Conservation (phyloP, 2,113 vertebrate genomes). For the Colaptes auratus region DNA sequence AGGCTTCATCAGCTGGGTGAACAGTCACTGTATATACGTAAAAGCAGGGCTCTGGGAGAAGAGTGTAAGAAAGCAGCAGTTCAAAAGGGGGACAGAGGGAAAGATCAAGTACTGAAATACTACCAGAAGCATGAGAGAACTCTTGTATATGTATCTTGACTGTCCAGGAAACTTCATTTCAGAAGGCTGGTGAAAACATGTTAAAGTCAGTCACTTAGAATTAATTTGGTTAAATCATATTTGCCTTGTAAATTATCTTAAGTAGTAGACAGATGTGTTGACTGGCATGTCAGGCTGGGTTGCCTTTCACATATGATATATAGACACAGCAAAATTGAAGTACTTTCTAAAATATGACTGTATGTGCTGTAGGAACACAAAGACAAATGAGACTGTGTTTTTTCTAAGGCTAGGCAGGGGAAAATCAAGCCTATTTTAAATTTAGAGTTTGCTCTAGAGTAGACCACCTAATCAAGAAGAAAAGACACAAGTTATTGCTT, state of each 20-base stretch:
- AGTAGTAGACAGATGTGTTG: neutral
- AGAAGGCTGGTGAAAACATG: neutral
- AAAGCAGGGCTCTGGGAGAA: neutral
- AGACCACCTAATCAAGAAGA: conserved; percentile 63
- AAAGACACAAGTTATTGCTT: conserved; percentile 59
- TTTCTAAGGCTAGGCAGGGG: neutral
- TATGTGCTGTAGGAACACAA: neutral
- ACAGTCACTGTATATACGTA: neutral
- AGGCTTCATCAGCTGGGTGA: neutral
- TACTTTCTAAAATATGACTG: neutral
- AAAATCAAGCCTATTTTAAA: conserved; percentile 40
- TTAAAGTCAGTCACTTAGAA: neutral
- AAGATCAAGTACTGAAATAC: neutral
- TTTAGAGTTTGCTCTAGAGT: conserved; percentile 61
- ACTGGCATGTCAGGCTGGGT: neutral
- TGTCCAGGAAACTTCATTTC: neutral
- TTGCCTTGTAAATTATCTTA: neutral
- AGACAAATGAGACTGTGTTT: neutral
- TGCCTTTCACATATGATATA: neutral
- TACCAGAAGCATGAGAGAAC: neutral
- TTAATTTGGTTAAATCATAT: neutral
- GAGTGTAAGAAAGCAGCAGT: neutral
- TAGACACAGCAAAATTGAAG: neutral
- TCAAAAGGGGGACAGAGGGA: neutral
- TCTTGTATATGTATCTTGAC: rapidly evolving